Evolutionary conservation across 2,113 vertebrate genomes (phyloP).

Genomic region (Microcebus jonahi): DNA sequence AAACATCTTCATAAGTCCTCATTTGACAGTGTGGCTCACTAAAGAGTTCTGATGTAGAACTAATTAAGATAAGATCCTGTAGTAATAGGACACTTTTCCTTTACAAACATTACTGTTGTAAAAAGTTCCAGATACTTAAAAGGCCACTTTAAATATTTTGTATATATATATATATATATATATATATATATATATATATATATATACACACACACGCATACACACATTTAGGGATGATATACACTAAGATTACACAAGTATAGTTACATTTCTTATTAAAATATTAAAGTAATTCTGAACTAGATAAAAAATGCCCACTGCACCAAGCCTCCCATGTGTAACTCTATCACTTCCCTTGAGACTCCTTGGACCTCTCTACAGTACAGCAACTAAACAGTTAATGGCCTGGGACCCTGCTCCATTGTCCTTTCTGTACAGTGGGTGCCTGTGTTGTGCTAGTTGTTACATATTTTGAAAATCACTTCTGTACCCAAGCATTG

Average conservation of each 20-base stretch:
- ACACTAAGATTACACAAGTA: background rate
- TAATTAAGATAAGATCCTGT: conserved; percentile 54
- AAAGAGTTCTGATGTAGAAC: conserved; percentile 16
- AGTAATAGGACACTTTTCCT: background rate
- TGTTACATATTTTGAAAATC: conserved; percentile 38
- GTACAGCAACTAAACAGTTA: background rate
- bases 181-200: background rate
- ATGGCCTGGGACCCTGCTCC: background rate
- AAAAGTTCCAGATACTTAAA: background rate
- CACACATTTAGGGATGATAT: background rate
- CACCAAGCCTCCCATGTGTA: background rate
- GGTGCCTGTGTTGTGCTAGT: background rate
- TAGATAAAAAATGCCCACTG: background rate
- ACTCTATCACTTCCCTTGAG: background rate
- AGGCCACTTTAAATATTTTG: background rate
- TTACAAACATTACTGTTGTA: background rate
- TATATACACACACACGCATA: background rate
- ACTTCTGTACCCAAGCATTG: background rate
- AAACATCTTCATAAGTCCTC: conserved; percentile 20
- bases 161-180: background rate
- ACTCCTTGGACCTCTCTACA: background rate
- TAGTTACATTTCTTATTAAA: background rate
- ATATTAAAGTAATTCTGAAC: conserved; percentile 26
- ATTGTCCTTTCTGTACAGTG: background rate
- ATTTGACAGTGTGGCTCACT: conserved; percentile 10